These are phyloP conservation scores for Diuraphis noxia DNA, from an alignment of 1,140 invertebrate species.

Conservation along the genomic window DNA sequence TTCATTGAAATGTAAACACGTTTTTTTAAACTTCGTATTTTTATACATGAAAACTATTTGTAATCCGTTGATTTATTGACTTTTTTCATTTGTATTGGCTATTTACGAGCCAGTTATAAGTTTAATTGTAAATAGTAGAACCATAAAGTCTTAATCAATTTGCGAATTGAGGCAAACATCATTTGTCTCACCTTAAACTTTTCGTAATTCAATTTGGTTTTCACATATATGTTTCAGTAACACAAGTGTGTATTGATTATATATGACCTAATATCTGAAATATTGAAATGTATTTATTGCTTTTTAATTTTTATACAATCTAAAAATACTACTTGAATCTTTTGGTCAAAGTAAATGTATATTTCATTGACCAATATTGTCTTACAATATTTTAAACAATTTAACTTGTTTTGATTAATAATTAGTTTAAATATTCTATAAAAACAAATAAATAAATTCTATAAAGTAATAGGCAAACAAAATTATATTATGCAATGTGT, in stretches of 20 bases:
- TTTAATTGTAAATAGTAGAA: neutral
- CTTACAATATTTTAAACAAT: neutral
- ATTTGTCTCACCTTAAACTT: constrained; percentile 20
- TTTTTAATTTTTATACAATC: no score
- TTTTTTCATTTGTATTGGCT: constrained; percentile 13
- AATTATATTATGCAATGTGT: no score
- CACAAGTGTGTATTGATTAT: neutral
- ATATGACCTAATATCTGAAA: neutral
- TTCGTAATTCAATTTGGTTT: neutral
- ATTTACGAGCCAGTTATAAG: neutral
- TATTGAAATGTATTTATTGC: no score
- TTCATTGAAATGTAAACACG: neutral
- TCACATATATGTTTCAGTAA: neutral
- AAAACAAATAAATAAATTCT: neutral
- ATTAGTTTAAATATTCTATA: neutral
- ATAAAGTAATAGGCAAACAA: no score
- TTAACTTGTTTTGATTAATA: neutral
- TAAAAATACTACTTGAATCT: neutral
- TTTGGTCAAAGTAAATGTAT: neutral
- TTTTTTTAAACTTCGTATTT: neutral
- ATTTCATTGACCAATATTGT: neutral
- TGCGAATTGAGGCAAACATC: constrained; percentile 3
- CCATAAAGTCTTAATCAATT: neutral
- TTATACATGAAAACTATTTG: neutral
- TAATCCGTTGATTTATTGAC: neutral